A percentile compares a stretch with the other conserved stretches of the same genome.
Evolutionary conservation across 92 coral and sea anemone genomes (phyloP).

Genomic region (Anthopleura xanthogrammica): DNA sequence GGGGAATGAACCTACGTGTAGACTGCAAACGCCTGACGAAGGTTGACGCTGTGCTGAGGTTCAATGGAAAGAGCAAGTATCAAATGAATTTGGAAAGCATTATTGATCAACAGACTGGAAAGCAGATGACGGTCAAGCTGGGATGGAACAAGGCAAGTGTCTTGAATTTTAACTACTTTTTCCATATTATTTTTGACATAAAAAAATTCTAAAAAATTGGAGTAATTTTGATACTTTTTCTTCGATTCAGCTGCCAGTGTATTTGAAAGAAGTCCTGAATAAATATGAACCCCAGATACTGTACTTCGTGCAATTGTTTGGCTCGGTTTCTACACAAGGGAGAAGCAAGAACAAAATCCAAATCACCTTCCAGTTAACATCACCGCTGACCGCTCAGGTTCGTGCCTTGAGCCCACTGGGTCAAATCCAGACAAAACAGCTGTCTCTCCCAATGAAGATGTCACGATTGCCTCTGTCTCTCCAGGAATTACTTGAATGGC

Average conservation of each 20-base stretch:
- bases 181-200: background rate
- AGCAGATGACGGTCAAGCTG: background rate
- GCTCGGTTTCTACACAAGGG: slow-evolving; percentile 37
- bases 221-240: background rate
- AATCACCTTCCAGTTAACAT: slow-evolving; percentile 30
- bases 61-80: background rate
- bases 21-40: background rate
- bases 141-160: slow-evolving; percentile 23
- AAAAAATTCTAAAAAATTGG: background rate
- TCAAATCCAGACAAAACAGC: slow-evolving; percentile 42
- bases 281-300: slow-evolving; percentile 50
- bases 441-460: slow-evolving; percentile 45
- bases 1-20: background rate
- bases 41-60: background rate
- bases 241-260: slow-evolving; percentile 49
- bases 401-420: slow-evolving; percentile 36
- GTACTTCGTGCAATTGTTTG: slow-evolving; percentile 48
- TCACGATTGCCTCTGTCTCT: slow-evolving; percentile 38
- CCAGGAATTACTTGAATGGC: slow-evolving; percentile 35
- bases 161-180: background rate
- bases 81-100: background rate
- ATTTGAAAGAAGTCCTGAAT: slow-evolving; percentile 15
- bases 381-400: slow-evolving; percentile 48
- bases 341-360: slow-evolving; percentile 19
- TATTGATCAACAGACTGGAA: slow-evolving; percentile 3